These are phyloP conservation scores for Oscheius sp. DNA, from an alignment of 2,888 invertebrate species.

Conservation along the genomic window DNA sequence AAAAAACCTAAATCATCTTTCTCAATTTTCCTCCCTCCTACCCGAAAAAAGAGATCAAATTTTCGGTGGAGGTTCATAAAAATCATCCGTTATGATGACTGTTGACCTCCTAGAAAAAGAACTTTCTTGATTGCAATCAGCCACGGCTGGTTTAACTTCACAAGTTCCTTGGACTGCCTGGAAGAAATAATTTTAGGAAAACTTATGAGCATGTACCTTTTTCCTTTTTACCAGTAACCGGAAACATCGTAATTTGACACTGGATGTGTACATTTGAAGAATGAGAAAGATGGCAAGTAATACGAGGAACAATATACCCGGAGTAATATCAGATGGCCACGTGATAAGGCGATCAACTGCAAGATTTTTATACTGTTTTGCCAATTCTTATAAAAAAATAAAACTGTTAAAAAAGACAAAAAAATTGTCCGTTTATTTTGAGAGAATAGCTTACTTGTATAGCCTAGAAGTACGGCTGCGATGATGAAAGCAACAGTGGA, in stretches of 20 bases:
- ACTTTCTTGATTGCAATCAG: slow-evolving; percentile 8
- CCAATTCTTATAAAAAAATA: no score
- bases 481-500: slow-evolving; percentile 21
- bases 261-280: slow-evolving; percentile 20
- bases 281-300: slow-evolving; percentile 16
- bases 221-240: slow-evolving; percentile 31
- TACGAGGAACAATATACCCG: slow-evolving; percentile 17
- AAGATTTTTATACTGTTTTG: background rate
- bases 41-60: slow-evolving; percentile 1
- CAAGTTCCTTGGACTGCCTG: slow-evolving; percentile 34
- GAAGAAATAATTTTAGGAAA: slow-evolving; percentile 15
- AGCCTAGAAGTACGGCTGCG: slow-evolving; percentile 22
- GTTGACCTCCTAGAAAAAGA: slow-evolving; percentile 29
- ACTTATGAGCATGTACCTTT: slow-evolving; percentile 13
- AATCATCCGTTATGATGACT: slow-evolving; percentile 30
- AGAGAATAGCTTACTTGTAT: slow-evolving; percentile 17
- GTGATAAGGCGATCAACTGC: slow-evolving; percentile 22
- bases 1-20: background rate
- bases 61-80: slow-evolving; percentile 25
- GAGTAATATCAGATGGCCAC: background rate
- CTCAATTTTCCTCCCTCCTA: background rate
- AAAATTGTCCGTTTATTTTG: background rate
- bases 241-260: slow-evolving; percentile 28
- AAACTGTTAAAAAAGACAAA: background rate
- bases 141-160: slow-evolving; percentile 29